A percentile compares a stretch with the other conserved stretches of the same genome.
phyloP scores from a whole-genome alignment of 2,797 vertebrate genomes.

The Ciconia nigra region DNA sequence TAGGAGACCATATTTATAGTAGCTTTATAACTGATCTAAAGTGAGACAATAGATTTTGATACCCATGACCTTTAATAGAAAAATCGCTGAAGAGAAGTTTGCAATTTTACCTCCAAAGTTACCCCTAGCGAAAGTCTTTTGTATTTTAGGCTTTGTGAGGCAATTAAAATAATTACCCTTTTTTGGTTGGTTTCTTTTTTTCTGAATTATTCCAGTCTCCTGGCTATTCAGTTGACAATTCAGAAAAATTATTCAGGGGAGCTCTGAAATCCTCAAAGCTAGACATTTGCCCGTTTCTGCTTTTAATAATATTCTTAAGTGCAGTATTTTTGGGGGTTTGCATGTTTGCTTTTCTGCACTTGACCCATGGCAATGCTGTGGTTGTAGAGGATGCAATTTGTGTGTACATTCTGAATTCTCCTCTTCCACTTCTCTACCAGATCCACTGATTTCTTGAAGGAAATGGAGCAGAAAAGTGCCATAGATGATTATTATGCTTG shows the following conservation, averaged over 20 bases:
- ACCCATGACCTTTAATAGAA: conserved; percentile 27
- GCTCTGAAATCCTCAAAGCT: neutral
- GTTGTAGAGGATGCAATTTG: neutral
- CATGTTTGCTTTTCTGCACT: neutral
- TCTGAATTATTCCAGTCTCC: neutral
- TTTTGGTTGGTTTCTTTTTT: neutral
- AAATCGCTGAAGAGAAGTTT: neutral
- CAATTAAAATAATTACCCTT: neutral
- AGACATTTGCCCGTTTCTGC: neutral
- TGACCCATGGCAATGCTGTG: neutral
- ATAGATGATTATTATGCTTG: neutral
- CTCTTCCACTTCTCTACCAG: neutral
- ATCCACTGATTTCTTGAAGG: neutral
- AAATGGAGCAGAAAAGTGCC: neutral
- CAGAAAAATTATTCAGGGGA: neutral
- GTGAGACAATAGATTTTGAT: neutral
- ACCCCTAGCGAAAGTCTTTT: neutral
- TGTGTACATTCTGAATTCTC: neutral
- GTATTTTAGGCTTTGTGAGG: neutral
- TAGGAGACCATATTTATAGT: conserved; percentile 48
- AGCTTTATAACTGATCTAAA: conserved; percentile 11
- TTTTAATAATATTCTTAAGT: neutral
- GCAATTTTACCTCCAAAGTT: neutral
- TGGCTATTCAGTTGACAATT: neutral
- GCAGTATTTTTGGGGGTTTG: neutral